phyloP scores from a whole-genome alignment of 2,888 invertebrate genomes.

The Polydrusus cervinus region DNA sequence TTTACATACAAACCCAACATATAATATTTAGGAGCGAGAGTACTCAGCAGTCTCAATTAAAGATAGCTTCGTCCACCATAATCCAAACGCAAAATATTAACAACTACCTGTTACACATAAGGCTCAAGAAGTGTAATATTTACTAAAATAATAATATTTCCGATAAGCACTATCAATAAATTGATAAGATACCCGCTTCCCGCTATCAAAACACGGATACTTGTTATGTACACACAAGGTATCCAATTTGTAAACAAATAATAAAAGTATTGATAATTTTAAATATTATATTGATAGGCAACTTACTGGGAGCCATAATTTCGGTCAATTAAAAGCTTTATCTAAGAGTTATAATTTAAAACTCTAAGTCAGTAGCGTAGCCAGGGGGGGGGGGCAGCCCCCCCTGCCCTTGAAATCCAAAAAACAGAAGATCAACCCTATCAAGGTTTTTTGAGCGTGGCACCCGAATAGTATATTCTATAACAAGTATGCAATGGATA shows the following conservation, averaged over 20 bases:
- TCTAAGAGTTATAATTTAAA: not conserved
- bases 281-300: conserved; percentile 25
- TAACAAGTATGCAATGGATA: too few relatives aligned
- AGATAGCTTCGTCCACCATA: not conserved
- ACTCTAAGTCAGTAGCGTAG: not conserved
- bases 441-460: too few relatives aligned
- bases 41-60: too few relatives aligned
- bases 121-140: conserved; percentile 38
- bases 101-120: conserved; percentile 33
- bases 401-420: too few relatives aligned
- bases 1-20: too few relatives aligned
- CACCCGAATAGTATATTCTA: too few relatives aligned
- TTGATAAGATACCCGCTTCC: conserved; percentile 34
- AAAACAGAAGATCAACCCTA: too few relatives aligned
- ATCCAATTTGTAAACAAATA: conserved; percentile 43
- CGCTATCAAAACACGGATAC: conserved; percentile 35
- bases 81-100: conserved; percentile 39
- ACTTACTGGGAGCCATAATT: conserved; percentile 6
- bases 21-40: too few relatives aligned
- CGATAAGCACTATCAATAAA: conserved; percentile 32
- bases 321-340: conserved; percentile 3
- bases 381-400: too few relatives aligned
- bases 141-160: conserved; percentile 31
- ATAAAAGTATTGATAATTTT: conserved; percentile 35
- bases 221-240: conserved; percentile 26